Evolutionary conservation across 2,888 invertebrate genomes (phyloP), one percentile per base, ranked within the genome.

Genomic region (Gastracanthus pulcherrimus): DNA sequence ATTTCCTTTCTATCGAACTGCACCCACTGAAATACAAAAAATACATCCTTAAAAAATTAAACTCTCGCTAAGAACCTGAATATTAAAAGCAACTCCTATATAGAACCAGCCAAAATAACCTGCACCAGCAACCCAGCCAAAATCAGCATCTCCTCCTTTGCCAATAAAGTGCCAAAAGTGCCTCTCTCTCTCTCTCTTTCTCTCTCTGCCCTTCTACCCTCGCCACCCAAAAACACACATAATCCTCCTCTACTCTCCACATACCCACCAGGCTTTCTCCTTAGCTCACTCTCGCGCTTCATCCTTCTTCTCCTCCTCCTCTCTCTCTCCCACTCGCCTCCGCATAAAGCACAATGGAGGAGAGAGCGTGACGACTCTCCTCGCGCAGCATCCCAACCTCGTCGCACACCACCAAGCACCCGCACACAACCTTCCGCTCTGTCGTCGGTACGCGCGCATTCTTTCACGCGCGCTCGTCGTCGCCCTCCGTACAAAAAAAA

Each of bases 371-470:
- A 64, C 79, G 62, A 66, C 34, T 16, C 7, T 31, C 3, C 48
- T 38, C 38, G 3, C 51, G 19, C 51, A 34, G n/a, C n/a, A n/a
- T n/a, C n/a, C n/a, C n/a, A n/a, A n/a, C n/a, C n/a, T n/a, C n/a
- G n/a, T n/a, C n/a, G n/a, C n/a, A n/a, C n/a, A n/a, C n/a, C n/a
- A n/a, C n/a, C n/a, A n/a, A n/a, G n/a, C 48, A 23, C 62, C 19
- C 11, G 9, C 69, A 23, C 76, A 19, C 13, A 29, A 34, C 0
- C 23, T 11, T 3, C 26, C 4, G 23, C 36, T 31, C n/a, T 13
- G 70, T 26, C 58, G 51, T 62, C 23, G 62, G n/a, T n/a, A 7
- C 36, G 64, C 71, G 51, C 64, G 69, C 67, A 76, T 80, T 80
- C 76, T 76, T 80, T 80, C 64, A 64, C 75, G 75, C 34, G 60